phyloP scores from a whole-genome alignment of 2,888 invertebrate genomes.

The Hydrotaea cyrtoneurina region DNA sequence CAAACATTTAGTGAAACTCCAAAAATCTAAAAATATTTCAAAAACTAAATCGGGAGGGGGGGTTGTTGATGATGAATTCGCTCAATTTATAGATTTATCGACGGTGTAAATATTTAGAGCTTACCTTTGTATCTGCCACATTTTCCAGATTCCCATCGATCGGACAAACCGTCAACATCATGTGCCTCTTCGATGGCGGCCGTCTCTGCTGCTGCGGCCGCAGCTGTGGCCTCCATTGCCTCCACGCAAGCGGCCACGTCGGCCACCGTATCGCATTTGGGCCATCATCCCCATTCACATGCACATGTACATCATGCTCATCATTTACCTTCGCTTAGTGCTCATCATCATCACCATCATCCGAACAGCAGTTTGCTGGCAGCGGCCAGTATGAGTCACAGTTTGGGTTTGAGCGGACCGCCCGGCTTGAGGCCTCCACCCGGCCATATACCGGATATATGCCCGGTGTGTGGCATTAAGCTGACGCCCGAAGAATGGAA shows the following conservation, averaged over 20 bases:
- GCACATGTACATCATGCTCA: constrained; percentile 73
- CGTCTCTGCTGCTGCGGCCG: constrained; percentile 71
- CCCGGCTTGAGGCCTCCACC: constrained; percentile 61
- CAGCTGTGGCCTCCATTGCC: constrained; percentile 72
- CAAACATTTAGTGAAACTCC: neutral
- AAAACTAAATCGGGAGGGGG: constrained; percentile 13
- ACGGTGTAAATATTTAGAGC: constrained; percentile 26
- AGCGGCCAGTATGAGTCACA: constrained; percentile 71
- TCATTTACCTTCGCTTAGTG: constrained; percentile 71
- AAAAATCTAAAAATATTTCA: constrained; percentile 33
- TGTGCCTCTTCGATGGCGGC: constrained; percentile 71
- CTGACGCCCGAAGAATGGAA: constrained; percentile 86
- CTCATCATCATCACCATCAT: constrained; percentile 73
- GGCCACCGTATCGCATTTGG: constrained; percentile 67
- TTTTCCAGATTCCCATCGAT: constrained; percentile 70
- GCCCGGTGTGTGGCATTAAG: constrained; percentile 87
- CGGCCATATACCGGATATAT: constrained; percentile 80
- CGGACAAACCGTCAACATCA: constrained; percentile 71
- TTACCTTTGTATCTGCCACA: too few species aligned
- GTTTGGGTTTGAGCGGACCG: constrained; percentile 68
- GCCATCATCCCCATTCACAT: constrained; percentile 72
- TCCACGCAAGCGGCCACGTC: constrained; percentile 68
- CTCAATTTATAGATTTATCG: constrained; percentile 27
- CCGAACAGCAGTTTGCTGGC: constrained; percentile 70
- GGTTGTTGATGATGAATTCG: constrained; percentile 27